Evolutionary conservation across 2,797 vertebrate species (phyloP), one percentile per base, ranked within the genome.

Genomic region (Neomorphus geoffroyi): DNA sequence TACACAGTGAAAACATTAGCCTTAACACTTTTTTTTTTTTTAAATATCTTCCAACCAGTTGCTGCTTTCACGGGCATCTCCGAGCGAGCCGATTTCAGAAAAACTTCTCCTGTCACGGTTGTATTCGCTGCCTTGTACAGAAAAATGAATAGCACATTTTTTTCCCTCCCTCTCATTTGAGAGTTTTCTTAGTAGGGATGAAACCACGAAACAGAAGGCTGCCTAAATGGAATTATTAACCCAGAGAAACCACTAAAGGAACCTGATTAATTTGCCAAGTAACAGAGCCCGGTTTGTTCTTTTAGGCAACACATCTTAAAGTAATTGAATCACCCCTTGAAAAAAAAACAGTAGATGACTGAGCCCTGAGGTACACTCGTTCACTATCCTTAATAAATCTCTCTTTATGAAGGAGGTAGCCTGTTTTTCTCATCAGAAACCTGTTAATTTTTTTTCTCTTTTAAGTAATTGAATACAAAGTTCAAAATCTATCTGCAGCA

Each of bases 141-240:
- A 60, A 54, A 54, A 80, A 85, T 50, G 89, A 92, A 92, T 28
- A 28, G 43, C 88, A 69, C 32, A 70, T 88, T 39, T 73, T 33
- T 58, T 51, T 33, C 9, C 27, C 65, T 86, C 89, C 77, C 69
- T 93, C 77, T 91, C 32, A 0, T 84, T 74, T 77, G 71, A 91
- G 90, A 90, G 70, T 64, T 84, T 88, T 78, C 90, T 88, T 93
- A 85, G 70, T 82, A 50, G 65, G 74, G 93, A 94, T 86, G 91
- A 88, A 91, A 88, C 90, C 89, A 81, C 0, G n/a, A 58, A 95
- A 92, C 94, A 93, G 96, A 95, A 93, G 92, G 92, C 84, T 0
- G 11, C 82, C 87, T 94, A 92, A 95, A 93, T 95, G 92, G 93
- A 93, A 96, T 95, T 95, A 96, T 96, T 96, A 96, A 95, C 95